Evolutionary conservation across 2,888 invertebrate genomes (phyloP).

Genomic region (Toxonevra muliebris): DNA sequence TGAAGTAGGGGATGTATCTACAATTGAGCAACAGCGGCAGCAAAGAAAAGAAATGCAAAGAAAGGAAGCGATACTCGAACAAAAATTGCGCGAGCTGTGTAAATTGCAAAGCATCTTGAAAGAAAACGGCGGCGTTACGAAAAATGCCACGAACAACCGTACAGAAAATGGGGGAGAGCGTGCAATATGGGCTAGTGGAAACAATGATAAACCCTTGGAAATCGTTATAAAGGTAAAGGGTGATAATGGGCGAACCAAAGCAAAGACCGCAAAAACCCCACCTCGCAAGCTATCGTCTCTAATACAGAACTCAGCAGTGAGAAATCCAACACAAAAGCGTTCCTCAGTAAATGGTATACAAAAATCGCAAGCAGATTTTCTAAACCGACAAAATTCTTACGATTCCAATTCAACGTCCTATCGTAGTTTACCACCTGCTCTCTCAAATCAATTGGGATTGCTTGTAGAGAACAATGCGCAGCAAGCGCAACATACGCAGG

Average conservation of each 20-base stretch:
- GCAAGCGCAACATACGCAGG: neutral
- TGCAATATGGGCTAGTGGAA: neutral
- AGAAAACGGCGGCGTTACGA: neutral
- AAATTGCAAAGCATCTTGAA: conserved; percentile 37
- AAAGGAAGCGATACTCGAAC: conserved; percentile 52
- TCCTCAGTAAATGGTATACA: conserved; percentile 13
- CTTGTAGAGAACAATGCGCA: conserved; percentile 20
- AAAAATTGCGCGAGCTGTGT: conserved; percentile 49
- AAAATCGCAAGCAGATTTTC: neutral
- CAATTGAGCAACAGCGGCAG: conserved; percentile 26
- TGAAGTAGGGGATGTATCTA: conserved; percentile 28
- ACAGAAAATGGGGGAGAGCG: neutral
- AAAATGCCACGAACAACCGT: neutral
- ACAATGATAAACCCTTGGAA: conserved; percentile 47
- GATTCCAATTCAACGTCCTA: conserved; percentile 58
- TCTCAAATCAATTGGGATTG: conserved; percentile 32
- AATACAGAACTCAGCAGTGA: conserved; percentile 34
- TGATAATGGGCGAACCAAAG: conserved; percentile 34
- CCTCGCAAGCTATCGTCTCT: conserved; percentile 40
- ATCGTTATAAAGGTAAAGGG: conserved; percentile 57
- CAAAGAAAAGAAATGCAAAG: conserved; percentile 47
- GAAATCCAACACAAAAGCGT: conserved; percentile 28
- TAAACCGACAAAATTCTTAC: conserved; percentile 46
- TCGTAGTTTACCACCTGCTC: conserved; percentile 51
- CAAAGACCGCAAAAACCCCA: conserved; percentile 40